phyloP scores from a whole-genome alignment of 1,140 invertebrate species.

The Globodera rostochiensis region DNA sequence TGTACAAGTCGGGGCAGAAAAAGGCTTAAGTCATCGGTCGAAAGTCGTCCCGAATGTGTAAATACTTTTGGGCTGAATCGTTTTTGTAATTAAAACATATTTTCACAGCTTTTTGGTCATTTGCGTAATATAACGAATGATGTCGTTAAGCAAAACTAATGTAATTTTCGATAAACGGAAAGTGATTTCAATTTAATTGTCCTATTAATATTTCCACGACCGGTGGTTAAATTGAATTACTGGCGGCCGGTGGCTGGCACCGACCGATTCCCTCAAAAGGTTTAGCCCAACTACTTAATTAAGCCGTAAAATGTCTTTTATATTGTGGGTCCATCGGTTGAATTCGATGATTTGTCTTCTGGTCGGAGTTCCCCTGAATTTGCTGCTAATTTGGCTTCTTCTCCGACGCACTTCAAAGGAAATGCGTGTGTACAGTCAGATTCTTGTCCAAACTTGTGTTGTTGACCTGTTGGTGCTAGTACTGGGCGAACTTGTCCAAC shows the following conservation, averaged over 20 bases:
- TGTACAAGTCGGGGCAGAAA: not conserved
- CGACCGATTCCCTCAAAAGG: no score
- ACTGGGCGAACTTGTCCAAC: not conserved
- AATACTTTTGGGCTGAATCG: not conserved
- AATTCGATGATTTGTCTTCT: constrained; percentile 21
- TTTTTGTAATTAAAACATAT: no score
- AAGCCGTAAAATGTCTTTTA: not conserved
- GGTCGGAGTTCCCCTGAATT: constrained; percentile 14
- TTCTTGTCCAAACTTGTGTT: constrained; percentile 16
- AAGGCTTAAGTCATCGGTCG: not conserved
- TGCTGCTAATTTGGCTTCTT: constrained; percentile 19
- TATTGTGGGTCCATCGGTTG: constrained; percentile 8
- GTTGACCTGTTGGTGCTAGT: constrained; percentile 11
- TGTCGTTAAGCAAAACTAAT: no score
- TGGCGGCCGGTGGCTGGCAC: no score
- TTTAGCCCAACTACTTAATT: no score
- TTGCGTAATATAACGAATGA: no score
- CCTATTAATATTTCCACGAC: no score
- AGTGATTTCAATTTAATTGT: no score
- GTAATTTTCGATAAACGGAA: no score
- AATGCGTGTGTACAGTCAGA: constrained; percentile 11
- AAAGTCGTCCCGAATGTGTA: not conserved
- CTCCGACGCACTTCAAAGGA: constrained; percentile 12
- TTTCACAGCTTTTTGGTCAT: no score
- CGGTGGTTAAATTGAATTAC: no score